Evolutionary conservation across 2,113 vertebrate species (phyloP), one percentile per base, ranked within the genome.

Genomic region (Gobio gobio): DNA sequence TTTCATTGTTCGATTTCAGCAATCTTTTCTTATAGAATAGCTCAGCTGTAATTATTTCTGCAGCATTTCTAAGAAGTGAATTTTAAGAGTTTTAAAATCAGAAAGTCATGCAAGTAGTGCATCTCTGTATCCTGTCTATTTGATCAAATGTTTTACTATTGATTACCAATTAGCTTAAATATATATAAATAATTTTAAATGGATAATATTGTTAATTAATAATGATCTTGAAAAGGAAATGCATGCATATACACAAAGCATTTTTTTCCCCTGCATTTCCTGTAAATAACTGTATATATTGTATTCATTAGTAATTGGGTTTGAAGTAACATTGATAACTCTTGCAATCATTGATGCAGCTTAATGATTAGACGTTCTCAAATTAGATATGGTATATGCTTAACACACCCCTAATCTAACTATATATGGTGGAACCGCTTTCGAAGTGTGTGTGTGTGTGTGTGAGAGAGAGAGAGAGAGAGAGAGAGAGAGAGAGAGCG

Each of bases 331-430:
- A 33, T 56, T 54, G 74, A 12, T 36, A 77, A 77, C 10, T 76
- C 16, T 43, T 40, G 49, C 47, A 43, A 36, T n/a, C 10, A 61
- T 43, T 43, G 22, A 59, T 43, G 22, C 54, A 59, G 29, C 29
- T 61, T 58, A 78, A 16, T 63, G 12, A 26, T 10, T 43, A 61
- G 33, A 18, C 33, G 12, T 63, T 63, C 78, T 79, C 22, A 79
- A 47, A 63, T 79, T 63, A 79, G 14, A 26, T 63, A 45, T 61
- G 40, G 33, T 22, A 6, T 43, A 79, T 45, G 78, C 58, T 63
- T 79, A 63, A 45, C 43, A 79, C 58, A 29, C n/a, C 22, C 56
- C 43, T 66, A 33, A 54, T 33, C 12, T 64, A 51, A 10, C 61
- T 66, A 66, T 81, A 66, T 68, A 51, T 81, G 78, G 61, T 14